phyloP scores from a whole-genome alignment of 2,888 invertebrate genomes.

The Tortrix viridana region DNA sequence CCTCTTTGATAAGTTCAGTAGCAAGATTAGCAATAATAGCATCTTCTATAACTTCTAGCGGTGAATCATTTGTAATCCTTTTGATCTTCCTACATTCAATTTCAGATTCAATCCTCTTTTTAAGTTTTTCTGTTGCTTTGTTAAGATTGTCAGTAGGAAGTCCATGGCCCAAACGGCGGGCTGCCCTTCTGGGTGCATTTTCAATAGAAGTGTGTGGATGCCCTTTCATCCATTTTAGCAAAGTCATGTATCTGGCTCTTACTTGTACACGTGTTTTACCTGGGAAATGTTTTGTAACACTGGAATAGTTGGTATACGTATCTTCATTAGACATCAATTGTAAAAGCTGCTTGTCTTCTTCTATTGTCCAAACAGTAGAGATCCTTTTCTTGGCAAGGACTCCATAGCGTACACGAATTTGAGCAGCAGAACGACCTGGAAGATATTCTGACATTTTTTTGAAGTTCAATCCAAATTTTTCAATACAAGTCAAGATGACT shows the following conservation, averaged over 20 bases:
- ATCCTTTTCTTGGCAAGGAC: constrained; percentile 71
- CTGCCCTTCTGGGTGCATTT: constrained; percentile 52
- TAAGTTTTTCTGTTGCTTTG: constrained; percentile 50
- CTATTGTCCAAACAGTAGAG: constrained; percentile 83
- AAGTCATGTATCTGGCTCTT: constrained; percentile 78
- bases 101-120: constrained; percentile 47
- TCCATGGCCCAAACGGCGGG: constrained; percentile 41
- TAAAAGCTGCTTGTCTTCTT: constrained; percentile 85
- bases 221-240: constrained; percentile 65
- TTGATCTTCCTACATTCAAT: constrained; percentile 32
- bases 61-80: constrained; percentile 51
- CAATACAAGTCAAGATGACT: constrained; percentile 84
- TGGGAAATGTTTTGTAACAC: constrained; percentile 73
- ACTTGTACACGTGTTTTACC: constrained; percentile 79
- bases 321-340: constrained; percentile 80
- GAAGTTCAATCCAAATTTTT: constrained; percentile 86
- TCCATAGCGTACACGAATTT: constrained; percentile 85
- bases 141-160: constrained; percentile 47
- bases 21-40: constrained; percentile 58
- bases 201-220: constrained; percentile 55
- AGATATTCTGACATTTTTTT: constrained; percentile 83
- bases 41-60: constrained; percentile 61
- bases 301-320: constrained; percentile 58
- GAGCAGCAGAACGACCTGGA: constrained; percentile 85
- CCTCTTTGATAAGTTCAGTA: constrained; percentile 53